phyloP scores from a whole-genome alignment of 1,140 invertebrate genomes.

The Delia radicum region DNA sequence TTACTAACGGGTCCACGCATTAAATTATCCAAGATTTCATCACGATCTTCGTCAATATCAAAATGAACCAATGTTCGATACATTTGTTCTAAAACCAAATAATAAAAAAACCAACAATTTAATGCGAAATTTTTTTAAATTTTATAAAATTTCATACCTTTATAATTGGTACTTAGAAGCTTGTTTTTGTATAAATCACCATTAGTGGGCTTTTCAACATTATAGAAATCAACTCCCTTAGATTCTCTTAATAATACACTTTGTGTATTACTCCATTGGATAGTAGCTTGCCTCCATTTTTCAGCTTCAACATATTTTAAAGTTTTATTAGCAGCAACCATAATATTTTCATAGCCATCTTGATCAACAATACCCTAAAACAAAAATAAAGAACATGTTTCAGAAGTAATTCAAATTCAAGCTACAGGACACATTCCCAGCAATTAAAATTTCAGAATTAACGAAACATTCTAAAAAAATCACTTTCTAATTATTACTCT shows the following conservation, averaged over 20 bases:
- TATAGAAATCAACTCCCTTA: constrained; percentile 75
- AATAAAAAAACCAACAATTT: too few species aligned
- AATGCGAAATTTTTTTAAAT: too few species aligned
- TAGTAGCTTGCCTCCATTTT: constrained; percentile 64
- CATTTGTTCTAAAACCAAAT: constrained; percentile 44
- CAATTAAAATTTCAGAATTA: too few species aligned
- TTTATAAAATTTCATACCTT: not conserved
- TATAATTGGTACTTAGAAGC: not conserved
- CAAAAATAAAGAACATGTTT: not conserved
- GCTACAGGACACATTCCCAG: too few species aligned
- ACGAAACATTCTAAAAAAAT: too few species aligned
- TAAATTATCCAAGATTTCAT: constrained; percentile 58
- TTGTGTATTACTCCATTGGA: constrained; percentile 67
- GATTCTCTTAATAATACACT: constrained; percentile 60
- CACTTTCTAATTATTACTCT: too few species aligned
- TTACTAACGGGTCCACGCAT: constrained; percentile 73
- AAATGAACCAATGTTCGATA: constrained; percentile 49
- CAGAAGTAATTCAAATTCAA: too few species aligned
- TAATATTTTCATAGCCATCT: constrained; percentile 60
- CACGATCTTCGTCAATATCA: constrained; percentile 46
- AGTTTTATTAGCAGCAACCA: constrained; percentile 57
- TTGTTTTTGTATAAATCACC: constrained; percentile 34
- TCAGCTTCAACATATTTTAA: constrained; percentile 59
- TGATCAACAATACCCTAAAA: constrained; percentile 65
- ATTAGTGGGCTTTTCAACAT: constrained; percentile 63